Percentiles rank a stretch among this genome's conserved stretches.
These are phyloP conservation scores for Nysson spinosus DNA, from an alignment of 2,888 invertebrate species.

Conservation along the genomic window DNA sequence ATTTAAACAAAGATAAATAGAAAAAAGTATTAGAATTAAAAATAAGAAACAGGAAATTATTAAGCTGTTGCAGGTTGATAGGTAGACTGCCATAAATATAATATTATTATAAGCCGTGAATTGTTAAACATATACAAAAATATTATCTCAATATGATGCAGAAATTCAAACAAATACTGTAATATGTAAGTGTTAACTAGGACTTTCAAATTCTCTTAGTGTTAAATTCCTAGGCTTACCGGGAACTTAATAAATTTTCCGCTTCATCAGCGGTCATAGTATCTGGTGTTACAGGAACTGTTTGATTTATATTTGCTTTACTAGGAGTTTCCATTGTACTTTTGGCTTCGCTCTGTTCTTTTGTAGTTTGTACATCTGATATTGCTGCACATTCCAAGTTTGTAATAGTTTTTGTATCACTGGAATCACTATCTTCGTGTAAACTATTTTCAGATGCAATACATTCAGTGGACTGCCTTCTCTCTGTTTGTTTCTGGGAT, in stretches of 20 bases:
- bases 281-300: constrained; percentile 76
- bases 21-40: constrained; percentile 51
- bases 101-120: constrained; percentile 1
- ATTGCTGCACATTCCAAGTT: constrained; percentile 59
- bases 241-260: constrained; percentile 90
- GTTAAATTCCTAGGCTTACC: constrained; percentile 79
- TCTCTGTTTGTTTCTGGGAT: constrained; percentile 45
- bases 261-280: constrained; percentile 93
- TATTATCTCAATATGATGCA: no score
- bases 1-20: constrained; percentile 51
- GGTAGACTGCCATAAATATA: constrained; percentile 33
- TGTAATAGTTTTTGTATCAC: constrained; percentile 69
- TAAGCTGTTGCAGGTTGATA: no score
- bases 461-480: constrained; percentile 30
- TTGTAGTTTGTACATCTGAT: constrained; percentile 51
- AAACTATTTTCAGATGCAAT: constrained; percentile 58
- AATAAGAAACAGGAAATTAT: constrained; percentile 43
- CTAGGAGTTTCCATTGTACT: constrained; percentile 44
- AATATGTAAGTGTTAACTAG: no score
- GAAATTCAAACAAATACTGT: no score
- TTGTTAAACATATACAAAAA: neutral
- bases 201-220: no score
- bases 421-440: constrained; percentile 68
- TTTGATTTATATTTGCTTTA: constrained; percentile 48
- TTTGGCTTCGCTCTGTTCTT: constrained; percentile 46